Base-by-base conservation (phyloP, 2,888 invertebrate genomes). In the Mesorhabditis sp. region DNA sequence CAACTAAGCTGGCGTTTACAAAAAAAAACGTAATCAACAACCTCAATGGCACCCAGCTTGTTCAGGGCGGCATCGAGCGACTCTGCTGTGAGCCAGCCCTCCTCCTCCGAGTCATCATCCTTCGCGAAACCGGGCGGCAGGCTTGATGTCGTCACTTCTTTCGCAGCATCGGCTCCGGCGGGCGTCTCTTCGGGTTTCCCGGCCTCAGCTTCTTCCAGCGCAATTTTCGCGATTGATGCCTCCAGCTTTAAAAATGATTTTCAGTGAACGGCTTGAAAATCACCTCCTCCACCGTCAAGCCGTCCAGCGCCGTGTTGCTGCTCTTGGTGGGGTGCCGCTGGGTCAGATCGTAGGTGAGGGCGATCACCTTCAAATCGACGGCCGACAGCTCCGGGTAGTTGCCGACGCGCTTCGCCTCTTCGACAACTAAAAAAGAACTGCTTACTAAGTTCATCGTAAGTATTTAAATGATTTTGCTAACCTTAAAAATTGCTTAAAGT, bases 351-450 rank as follows among this genome's bases (percentile, higher is more conserved):
- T 93, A 95, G 0, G 94, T 91, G n/a, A 98, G 88, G 0, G 96
- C 95, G 87, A 98, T 91, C 1, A 98, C 91, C 88, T 93, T 93
- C 62, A 98, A 90, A 88, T 98, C 97, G 3, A 93, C 93, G 0
- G 92, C 91, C 0, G 97, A 97, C n/a, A 98, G 89, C 82, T 92
- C 92, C 0, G 90, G 90, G 86, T 93, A 97, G 87, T 98, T 97
- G 6, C 98, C 98, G 42, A 97, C 97, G 87, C 94, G 94, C 87
- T 95, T 96, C 0, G 96, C 90, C 87, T 95, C 95, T 65, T 95
- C 93, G 0, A 92, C 92, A 62, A 97, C 91, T 91, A 82, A 45
- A 86, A 42, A 50, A 50, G n/a, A 50, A 28, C 28, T 28, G 28
- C 28, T 28, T 28, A 28, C 28, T 28, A 28, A 28, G 28, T 28